phyloP scores from a whole-genome alignment of 2,797 vertebrate genomes.

The Pseudocheirus occidentalis region DNA sequence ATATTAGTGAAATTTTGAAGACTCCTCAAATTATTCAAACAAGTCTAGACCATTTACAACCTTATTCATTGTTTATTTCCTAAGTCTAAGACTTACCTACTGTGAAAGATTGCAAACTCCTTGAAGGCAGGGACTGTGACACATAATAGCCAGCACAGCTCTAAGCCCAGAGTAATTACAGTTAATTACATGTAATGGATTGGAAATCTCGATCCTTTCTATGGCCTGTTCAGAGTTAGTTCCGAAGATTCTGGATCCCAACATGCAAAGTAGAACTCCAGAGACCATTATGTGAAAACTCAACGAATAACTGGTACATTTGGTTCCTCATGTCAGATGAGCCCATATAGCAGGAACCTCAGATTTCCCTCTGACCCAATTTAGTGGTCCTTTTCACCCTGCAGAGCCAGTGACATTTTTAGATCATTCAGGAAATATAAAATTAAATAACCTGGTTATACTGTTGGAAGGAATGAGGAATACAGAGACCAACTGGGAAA shows the following conservation, averaged over 20 bases:
- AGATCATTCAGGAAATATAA: background rate
- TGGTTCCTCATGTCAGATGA: background rate
- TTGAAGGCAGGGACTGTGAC: background rate
- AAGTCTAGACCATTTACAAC: background rate
- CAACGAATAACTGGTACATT: background rate
- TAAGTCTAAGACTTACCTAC: background rate
- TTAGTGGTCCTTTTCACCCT: background rate
- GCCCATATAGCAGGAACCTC: background rate
- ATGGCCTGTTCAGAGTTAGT: background rate
- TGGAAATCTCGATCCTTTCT: background rate
- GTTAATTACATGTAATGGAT: background rate
- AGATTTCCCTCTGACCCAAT: background rate
- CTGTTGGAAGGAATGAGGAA: background rate
- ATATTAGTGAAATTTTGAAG: background rate
- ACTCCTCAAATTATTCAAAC: background rate
- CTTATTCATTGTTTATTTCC: background rate
- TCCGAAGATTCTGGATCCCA: background rate
- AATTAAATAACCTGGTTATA: background rate
- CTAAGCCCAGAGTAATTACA: background rate
- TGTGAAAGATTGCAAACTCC: background rate
- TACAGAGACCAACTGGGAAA: background rate
- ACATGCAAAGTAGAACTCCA: background rate
- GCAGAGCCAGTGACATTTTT: background rate
- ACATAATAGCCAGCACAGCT: background rate
- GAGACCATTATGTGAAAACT: background rate